A percentile compares a stretch with the other conserved stretches of the same genome.
These are phyloP conservation scores for Metalampra italica DNA, from an alignment of 2,888 invertebrate genomes.

Conservation along the genomic window DNA sequence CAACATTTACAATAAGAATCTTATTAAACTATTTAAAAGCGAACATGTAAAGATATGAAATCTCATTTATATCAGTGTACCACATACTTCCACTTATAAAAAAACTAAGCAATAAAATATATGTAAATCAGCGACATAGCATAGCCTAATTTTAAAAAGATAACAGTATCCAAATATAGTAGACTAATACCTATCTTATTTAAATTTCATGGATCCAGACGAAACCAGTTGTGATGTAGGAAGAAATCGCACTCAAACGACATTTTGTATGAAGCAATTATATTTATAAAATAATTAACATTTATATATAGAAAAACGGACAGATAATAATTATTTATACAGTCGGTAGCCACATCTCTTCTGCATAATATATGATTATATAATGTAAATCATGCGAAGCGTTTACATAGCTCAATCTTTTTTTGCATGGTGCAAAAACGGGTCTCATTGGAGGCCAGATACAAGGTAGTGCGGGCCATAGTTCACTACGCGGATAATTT, in stretches of 20 bases:
- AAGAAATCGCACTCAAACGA: slow-evolving; percentile 1
- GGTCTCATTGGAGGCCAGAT: too few species aligned
- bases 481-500: too few species aligned
- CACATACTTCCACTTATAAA: neutral
- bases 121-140: slow-evolving; percentile 8
- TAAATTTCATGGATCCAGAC: slow-evolving; percentile 2
- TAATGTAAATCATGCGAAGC: too few species aligned
- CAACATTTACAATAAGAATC: neutral
- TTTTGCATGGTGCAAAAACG: too few species aligned
- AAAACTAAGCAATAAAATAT: slow-evolving; percentile 2
- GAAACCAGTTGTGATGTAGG: slow-evolving; percentile 5
- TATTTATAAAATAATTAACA: neutral
- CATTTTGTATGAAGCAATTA: neutral
- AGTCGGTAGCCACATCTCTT: too few species aligned
- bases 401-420: too few species aligned
- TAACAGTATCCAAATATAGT: slow-evolving; percentile 3
- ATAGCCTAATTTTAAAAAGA: slow-evolving; percentile 6
- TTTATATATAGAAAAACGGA: too few species aligned
- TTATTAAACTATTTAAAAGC: neutral
- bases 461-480: too few species aligned
- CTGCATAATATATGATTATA: too few species aligned
- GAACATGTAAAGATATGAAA: neutral
- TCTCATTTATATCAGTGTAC: neutral
- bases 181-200: slow-evolving; percentile 7
- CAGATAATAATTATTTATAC: too few species aligned